Conservation (phyloP, 1,140 invertebrate species). For the Andricus grossulariae region DNA sequence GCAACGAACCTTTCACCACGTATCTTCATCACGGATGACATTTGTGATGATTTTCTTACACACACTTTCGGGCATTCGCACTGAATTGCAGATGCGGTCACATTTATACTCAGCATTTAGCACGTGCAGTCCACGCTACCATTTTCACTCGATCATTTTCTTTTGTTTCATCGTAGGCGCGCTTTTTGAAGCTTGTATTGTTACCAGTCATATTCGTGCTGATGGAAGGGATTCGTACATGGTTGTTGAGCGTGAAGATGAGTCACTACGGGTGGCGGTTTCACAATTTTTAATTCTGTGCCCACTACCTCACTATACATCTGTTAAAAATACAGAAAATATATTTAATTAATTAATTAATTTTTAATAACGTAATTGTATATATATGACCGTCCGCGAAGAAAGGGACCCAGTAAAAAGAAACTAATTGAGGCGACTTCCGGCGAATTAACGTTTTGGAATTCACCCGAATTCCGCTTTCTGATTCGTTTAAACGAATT, state of each 20-base stretch:
- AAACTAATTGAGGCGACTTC: too few relatives aligned
- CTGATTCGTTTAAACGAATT: too few relatives aligned
- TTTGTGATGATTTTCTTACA: slow-evolving; percentile 4
- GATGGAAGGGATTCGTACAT: slow-evolving; percentile 72
- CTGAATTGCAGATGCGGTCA: neutral
- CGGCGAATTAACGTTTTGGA: too few relatives aligned
- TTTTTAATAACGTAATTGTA: too few relatives aligned
- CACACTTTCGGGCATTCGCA: neutral
- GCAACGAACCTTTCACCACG: too few relatives aligned
- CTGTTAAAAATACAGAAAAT: slow-evolving; percentile 47
- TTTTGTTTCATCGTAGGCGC: neutral
- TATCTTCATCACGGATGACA: too few relatives aligned
- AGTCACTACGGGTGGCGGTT: slow-evolving; percentile 63
- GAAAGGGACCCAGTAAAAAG: too few relatives aligned
- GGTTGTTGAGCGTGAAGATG: slow-evolving; percentile 69
- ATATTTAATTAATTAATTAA: neutral
- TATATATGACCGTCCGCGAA: too few relatives aligned
- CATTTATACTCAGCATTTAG: slow-evolving; percentile 4
- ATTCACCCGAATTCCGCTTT: too few relatives aligned
- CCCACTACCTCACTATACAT: slow-evolving; percentile 67
- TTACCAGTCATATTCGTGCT: slow-evolving; percentile 72
- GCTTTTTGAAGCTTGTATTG: neutral
- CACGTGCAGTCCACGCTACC: neutral
- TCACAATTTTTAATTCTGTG: slow-evolving; percentile 61
- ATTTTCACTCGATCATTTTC: neutral